These are phyloP conservation scores for Magallana ariakensis DNA, from an alignment of 1,140 invertebrate genomes.

Conservation along the genomic window DNA sequence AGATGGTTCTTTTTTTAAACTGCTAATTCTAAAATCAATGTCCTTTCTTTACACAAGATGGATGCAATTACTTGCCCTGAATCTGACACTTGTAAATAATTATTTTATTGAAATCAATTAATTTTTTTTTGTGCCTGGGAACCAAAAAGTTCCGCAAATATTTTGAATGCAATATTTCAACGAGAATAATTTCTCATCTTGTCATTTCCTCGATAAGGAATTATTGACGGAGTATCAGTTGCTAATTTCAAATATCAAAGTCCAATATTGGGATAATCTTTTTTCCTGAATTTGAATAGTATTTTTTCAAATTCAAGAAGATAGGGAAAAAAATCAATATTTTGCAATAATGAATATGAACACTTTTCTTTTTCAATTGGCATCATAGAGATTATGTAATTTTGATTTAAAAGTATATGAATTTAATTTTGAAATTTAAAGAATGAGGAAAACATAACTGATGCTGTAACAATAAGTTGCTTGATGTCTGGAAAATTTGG, in stretches of 20 bases:
- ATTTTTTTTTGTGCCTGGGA: conserved; percentile 13
- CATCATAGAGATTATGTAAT: too few relatives aligned
- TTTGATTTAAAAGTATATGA: too few relatives aligned
- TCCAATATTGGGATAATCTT: conserved; percentile 1
- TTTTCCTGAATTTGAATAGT: conserved; percentile 5
- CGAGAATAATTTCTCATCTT: conserved; percentile 22
- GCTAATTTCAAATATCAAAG: conserved; percentile 24
- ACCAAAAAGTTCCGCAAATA: conserved; percentile 28
- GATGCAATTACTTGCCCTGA: not conserved
- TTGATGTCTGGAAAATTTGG: too few relatives aligned
- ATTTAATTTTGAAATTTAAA: too few relatives aligned
- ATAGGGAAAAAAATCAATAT: not conserved
- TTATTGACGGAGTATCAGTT: conserved; percentile 20
- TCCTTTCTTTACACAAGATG: conserved; percentile 7
- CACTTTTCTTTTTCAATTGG: too few relatives aligned
- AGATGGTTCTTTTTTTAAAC: not conserved
- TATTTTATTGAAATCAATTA: conserved; percentile 34
- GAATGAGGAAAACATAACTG: too few relatives aligned
- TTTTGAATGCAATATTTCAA: conserved; percentile 25
- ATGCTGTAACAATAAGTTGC: too few relatives aligned
- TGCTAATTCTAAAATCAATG: conserved; percentile 31
- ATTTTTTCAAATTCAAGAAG: not conserved
- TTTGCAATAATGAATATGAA: not conserved
- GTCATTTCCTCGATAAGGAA: conserved; percentile 21
- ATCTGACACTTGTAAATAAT: conserved; percentile 36